phyloP scores from a whole-genome alignment of 2,888 invertebrate genomes.

The Barypeithes pellucidus region DNA sequence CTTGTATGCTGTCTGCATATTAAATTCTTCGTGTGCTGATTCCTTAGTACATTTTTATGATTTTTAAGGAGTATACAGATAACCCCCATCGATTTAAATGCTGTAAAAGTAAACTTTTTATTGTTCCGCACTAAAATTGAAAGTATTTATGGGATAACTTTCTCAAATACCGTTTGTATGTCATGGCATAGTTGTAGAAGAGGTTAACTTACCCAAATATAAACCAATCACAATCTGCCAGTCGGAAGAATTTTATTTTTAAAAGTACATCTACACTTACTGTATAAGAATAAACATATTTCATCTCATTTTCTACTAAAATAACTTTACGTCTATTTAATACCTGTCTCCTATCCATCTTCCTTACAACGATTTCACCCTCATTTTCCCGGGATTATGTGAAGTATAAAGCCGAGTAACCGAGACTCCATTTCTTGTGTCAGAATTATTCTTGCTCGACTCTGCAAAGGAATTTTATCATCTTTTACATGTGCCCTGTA shows the following conservation, averaged over 20 bases:
- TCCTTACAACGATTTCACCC: constrained; percentile 13
- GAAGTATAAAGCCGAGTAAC: constrained; percentile 11
- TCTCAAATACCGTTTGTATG: no score
- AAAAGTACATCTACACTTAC: neutral
- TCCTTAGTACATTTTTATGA: neutral
- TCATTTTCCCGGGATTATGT: constrained; percentile 11
- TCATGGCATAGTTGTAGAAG: no score
- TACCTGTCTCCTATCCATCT: constrained; percentile 6
- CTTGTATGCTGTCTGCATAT: neutral
- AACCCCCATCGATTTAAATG: no score
- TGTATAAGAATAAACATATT: neutral
- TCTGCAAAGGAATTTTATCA: neutral
- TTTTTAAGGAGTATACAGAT: no score
- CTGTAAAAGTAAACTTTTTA: no score
- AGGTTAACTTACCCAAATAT: no score
- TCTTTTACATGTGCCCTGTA: neutral
- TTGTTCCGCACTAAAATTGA: no score
- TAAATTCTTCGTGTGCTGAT: neutral
- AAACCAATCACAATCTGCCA: no score
- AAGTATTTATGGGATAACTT: no score
- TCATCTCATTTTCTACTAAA: neutral
- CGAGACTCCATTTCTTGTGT: constrained; percentile 5
- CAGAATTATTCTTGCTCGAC: constrained; percentile 1
- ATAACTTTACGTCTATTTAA: constrained; percentile 9
- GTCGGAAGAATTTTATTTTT: no score